phyloP scores from a whole-genome alignment of 2,797 vertebrate genomes.

The Eidolon dupreanum region DNA sequence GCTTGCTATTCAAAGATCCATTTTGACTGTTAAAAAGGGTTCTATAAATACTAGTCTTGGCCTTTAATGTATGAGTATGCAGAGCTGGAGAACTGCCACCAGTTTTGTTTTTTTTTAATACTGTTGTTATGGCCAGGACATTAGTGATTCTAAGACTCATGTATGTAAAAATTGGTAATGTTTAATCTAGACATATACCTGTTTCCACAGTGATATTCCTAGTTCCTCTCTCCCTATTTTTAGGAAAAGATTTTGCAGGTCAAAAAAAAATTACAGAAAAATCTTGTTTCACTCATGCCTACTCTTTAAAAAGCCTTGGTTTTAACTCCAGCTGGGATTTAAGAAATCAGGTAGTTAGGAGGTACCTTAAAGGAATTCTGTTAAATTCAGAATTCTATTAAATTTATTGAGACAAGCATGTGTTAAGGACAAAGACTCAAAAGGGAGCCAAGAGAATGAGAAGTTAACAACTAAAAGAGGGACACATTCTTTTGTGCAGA shows the following conservation, averaged over 20 bases:
- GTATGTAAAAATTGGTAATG: neutral
- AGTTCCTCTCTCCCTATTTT: neutral
- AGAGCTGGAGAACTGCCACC: neutral
- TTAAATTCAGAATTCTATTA: neutral
- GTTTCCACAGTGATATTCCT: neutral
- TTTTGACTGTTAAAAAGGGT: neutral
- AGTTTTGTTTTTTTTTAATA: neutral
- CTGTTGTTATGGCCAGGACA: neutral
- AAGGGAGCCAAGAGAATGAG: neutral
- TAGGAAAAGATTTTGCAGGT: neutral
- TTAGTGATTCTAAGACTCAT: neutral
- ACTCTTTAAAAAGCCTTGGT: conserved; percentile 16
- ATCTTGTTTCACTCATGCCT: neutral
- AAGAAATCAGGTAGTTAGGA: conserved; percentile 38
- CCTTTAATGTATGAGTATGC: neutral
- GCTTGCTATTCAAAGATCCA: neutral
- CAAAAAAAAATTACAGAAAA: neutral
- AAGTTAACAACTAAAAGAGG: neutral
- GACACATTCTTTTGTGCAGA: neutral
- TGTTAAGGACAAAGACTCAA: neutral
- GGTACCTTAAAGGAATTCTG: neutral
- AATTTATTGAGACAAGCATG: neutral
- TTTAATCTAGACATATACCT: neutral
- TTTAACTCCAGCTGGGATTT: conserved; percentile 24
- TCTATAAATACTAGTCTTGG: neutral